Base-by-base conservation (phyloP, 1,140 invertebrate species). In the Tribolium castaneum region DNA sequence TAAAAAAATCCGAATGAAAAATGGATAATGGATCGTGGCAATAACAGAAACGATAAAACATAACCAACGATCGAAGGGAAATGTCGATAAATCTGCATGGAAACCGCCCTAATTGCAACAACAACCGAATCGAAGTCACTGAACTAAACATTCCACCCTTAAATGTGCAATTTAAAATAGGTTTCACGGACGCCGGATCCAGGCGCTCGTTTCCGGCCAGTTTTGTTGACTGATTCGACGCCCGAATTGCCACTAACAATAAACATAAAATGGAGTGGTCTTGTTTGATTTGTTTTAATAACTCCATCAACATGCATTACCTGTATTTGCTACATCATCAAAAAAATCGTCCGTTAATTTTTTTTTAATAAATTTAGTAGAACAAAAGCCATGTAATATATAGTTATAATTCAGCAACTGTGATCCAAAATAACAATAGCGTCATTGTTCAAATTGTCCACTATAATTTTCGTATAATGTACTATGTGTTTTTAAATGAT, bases 1-100 rank as follows among this genome's bases (percentile, higher is more conserved):
- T 45, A 10, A 59, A 59, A 59, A 59, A 59, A 59, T 59, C 54
- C 16, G 6, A 25, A 19, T 59, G 54, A 19, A 59, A 59, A 59
- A 59, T 59, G 52, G 52, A 56, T 56, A 56, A 56, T 19, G 54
- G 54, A 59, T 59, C 16, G 16, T 22, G 7, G 22, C 54, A 59
- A 59, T 59, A 59, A 59, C 54, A 30, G 54, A 25, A 9, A 22
- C 54, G 54, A 59, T 59, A 59, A 59, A 59, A 59, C 54, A 59
- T 59, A 30, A 25, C 16, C 54, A 22, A 59, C 19, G 54, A 30
- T 59, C 54, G 54, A 1, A 9, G 54, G 22, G 54, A 30, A 45
- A 59, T 22, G 54, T 59, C 54, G 19, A 59, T 59, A 59, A 59
- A 59, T 59, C 54, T 59, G 54, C 54, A 59, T 59, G 22, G 54